Base-by-base conservation (phyloP, 2,113 vertebrate genomes). In the Labeo catla region DNA sequence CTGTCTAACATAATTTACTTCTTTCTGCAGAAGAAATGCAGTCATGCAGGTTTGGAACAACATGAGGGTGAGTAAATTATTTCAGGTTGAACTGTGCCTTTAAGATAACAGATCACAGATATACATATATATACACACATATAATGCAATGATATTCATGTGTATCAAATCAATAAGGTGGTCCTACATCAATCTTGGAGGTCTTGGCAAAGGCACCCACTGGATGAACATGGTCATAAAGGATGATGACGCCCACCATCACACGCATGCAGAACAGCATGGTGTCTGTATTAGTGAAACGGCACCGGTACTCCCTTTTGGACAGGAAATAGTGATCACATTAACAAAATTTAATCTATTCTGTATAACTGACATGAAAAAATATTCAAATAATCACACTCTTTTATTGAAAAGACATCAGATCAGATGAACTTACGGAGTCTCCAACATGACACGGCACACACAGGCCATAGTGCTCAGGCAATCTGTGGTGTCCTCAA, bases 401-500 rank as follows among this genome's bases (percentile, higher is more conserved):
- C 3, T 76, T 28, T 23, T 45, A 45, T 45, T 19, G 16, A 21
- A 19, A 12, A 36, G 21, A 5, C 21, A 8, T 12, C 73, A 1
- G 81, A 8, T 61, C 34, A 12, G n/a, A 57, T 12, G 23, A 19
- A 97, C 97, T 96, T 91, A 98, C 97, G 97, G 97, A 28, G 97
- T 98, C 93, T 98, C 97, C 92, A 98, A 92, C 97, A 98, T 98
- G 92, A 98, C 97, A 79, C 97, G 95, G 89, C 97, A 98, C 89
- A 98, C 97, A 0, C 96, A 97, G 85, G 97, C 97, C 97, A 98
- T 98, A 92, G 97, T 98, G 94, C 97, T 98, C 91, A 98, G 94
- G 88, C 97, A 98, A 93, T 98, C 97, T 34, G 97, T 98, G 0
- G 97, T 98, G 94, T 98, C 97, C 92, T 98, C 97, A 0, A 98